phyloP scores from a whole-genome alignment of 1,140 invertebrate species.

The Bombus sibiricus region DNA sequence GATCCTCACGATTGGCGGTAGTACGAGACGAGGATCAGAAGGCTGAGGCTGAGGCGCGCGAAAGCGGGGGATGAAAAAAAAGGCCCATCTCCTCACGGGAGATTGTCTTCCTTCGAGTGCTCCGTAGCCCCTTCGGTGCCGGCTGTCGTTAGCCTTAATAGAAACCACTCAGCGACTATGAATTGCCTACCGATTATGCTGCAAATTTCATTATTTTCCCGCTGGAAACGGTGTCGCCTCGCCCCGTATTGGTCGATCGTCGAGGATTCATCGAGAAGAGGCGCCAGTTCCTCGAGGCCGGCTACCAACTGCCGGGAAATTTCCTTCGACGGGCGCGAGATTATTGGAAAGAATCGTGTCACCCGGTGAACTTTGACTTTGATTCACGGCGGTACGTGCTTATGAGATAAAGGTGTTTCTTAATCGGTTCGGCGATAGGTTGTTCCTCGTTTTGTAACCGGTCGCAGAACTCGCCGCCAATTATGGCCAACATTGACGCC shows the following conservation, averaged over 20 bases:
- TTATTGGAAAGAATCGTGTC: slow-evolving; percentile 51
- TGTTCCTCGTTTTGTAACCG: not conserved
- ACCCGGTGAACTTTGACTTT: slow-evolving; percentile 33
- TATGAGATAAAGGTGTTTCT: not conserved
- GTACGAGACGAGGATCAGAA: slow-evolving; percentile 44
- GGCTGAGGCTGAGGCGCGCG: not conserved
- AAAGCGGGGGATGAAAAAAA: slow-evolving; percentile 52
- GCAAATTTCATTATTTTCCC: slow-evolving; percentile 82
- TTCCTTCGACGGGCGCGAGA: slow-evolving; percentile 39
- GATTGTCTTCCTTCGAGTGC: slow-evolving; percentile 79
- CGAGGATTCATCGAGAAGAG: not conserved
- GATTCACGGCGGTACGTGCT: not conserved
- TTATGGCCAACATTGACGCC: not conserved
- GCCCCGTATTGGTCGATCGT: slow-evolving; percentile 28
- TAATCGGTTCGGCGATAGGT: not conserved
- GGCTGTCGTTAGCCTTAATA: slow-evolving; percentile 72
- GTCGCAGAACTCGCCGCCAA: not conserved
- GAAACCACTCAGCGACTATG: slow-evolving; percentile 78
- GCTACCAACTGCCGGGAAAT: slow-evolving; percentile 32
- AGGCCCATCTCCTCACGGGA: slow-evolving; percentile 82
- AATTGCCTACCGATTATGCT: slow-evolving; percentile 80
- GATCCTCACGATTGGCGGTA: slow-evolving; percentile 77
- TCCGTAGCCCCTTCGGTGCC: slow-evolving; percentile 59
- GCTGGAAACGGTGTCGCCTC: slow-evolving; percentile 51
- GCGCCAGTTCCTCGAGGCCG: slow-evolving; percentile 7